Evolutionary conservation across 2,797 vertebrate species (phyloP).

Genomic region (Synanceia verrucosa): DNA sequence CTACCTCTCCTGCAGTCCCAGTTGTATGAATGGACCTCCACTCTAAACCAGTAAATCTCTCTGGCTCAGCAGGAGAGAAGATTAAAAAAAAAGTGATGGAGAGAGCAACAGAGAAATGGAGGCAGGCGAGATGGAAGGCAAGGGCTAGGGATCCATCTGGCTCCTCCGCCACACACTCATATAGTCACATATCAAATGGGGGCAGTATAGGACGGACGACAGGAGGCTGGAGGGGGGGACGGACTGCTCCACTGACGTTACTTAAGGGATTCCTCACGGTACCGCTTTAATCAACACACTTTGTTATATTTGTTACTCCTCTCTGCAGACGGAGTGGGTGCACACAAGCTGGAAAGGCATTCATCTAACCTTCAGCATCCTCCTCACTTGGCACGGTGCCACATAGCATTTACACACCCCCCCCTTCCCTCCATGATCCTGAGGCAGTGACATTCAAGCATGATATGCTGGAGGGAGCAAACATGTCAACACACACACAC

Average conservation of each 20-base stretch:
- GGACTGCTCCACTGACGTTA: conserved; percentile 26
- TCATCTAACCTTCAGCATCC: conserved; percentile 67
- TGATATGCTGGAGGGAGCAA: conserved; percentile 15
- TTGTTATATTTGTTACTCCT: conserved; percentile 33
- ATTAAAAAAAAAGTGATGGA: conserved; percentile 37
- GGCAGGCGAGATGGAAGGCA: conserved; percentile 40
- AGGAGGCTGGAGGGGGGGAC: neutral
- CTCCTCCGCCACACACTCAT: conserved; percentile 37
- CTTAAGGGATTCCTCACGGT: conserved; percentile 59
- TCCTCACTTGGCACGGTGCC: conserved; percentile 53
- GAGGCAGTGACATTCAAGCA: conserved; percentile 42
- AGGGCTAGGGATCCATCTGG: no score
- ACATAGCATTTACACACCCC: conserved; percentile 19
- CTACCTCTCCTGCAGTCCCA: conserved; percentile 6
- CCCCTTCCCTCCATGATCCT: conserved; percentile 2
- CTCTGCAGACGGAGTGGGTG: conserved; percentile 7
- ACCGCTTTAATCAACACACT: conserved; percentile 45
- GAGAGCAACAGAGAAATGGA: conserved; percentile 31
- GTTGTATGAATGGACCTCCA: conserved; percentile 47
- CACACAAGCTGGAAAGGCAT: conserved; percentile 24
- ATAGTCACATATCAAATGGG: conserved; percentile 60
- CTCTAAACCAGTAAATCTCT: conserved; percentile 55
- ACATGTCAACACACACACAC: conserved; percentile 31
- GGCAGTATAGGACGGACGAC: conserved; percentile 8
- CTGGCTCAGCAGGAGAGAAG: conserved; percentile 63